Evolutionary conservation across 2,113 vertebrate species (phyloP), one percentile per base, ranked within the genome.

Genomic region (Nansenia antarctica): DNA sequence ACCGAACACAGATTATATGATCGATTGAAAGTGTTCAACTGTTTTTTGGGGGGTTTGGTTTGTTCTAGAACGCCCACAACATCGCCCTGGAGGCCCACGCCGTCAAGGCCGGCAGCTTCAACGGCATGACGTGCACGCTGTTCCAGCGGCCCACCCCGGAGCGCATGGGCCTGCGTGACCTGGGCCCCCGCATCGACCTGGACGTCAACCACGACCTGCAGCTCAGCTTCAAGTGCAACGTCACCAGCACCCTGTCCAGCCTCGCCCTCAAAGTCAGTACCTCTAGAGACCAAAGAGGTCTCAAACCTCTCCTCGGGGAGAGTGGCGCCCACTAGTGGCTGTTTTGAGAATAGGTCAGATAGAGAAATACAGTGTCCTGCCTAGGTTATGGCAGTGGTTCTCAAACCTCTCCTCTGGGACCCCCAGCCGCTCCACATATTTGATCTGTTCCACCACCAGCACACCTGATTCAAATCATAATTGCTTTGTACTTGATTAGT

Each of bases 171-270:
- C 80, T 93, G 22, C 59, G 90, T 2, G 93, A 95, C 65, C 92
- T 85, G 30, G 90, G 90, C 0, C 85, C 91, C 60, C 88, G 93
- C 42, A 90, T 94, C 55, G 93, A 87, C 70, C 87, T 92, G 18
- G 58, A 60, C 9, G 31, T 73, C 0, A 80, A 79, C 20, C 85
- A 82, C 53, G 96, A 98, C 80, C 95, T 96, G 68, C 96, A 98
- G 61, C 92, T 99, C 82, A 95, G 95, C 84, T 98, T 99, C 81
- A 99, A 98, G 69, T 99, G 98, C 90, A 99, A 99, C 0, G 90
- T 97, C 62, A 96, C 95, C 45, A 95, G 93, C 80, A 95, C 95
- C 0, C 90, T 97, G 59, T 95, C 95, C 71, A 95, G 94, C 60
- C 86, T 97, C 77, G 93, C 95, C 0, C 90, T 96, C 65, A 99